phyloP scores from a whole-genome alignment of 2,888 invertebrate species.

The Schizaphis graminum region DNA sequence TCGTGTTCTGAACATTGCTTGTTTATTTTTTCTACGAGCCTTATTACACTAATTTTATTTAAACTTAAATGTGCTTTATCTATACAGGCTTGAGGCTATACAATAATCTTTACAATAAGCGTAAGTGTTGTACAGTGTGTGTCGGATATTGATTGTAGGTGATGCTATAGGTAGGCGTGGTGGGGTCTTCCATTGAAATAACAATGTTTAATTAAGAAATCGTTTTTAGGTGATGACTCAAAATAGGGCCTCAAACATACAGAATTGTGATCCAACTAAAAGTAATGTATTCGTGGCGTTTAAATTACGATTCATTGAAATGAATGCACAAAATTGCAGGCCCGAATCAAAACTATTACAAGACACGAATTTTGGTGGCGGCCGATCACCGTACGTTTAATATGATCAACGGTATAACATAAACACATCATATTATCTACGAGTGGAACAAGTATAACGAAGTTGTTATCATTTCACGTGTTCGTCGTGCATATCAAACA shows the following conservation, averaged over 20 bases:
- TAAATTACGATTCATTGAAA: background rate
- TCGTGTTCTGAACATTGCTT: background rate
- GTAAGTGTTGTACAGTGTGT: background rate
- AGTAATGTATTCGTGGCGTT: background rate
- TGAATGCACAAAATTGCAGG: background rate
- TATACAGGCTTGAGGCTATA: background rate
- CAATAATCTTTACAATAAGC: background rate
- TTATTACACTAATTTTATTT: background rate
- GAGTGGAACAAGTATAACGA: background rate
- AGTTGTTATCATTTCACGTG: background rate
- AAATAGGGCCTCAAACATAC: background rate
- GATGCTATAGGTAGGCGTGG: too few species aligned
- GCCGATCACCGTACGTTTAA: background rate
- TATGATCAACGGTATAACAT: background rate
- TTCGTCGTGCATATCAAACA: background rate
- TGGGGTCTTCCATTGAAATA: background rate
- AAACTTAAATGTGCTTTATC: background rate
- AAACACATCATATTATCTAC: background rate
- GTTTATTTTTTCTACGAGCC: background rate
- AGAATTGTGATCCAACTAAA: background rate
- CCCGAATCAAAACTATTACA: background rate
- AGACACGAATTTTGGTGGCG: background rate
- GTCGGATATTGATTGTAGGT: background rate
- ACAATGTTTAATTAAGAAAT: background rate
- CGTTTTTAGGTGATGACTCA: background rate